These are phyloP conservation scores for Muricea muricata DNA, from an alignment of 92 coral and sea anemone species.

Conservation along the genomic window DNA sequence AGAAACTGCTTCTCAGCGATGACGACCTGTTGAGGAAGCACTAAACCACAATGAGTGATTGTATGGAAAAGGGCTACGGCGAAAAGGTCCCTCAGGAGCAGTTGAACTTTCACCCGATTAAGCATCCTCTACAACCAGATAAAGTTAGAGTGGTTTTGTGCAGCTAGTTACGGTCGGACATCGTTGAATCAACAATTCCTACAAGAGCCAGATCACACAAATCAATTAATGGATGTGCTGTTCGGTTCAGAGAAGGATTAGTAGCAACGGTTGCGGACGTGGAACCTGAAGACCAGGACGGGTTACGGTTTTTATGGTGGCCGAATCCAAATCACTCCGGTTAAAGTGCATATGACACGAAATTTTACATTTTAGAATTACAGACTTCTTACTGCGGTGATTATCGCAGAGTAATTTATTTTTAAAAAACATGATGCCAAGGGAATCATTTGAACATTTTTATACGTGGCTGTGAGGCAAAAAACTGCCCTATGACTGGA, in stretches of 20 bases:
- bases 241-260: conserved; percentile 21
- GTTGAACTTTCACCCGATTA: conserved; percentile 40
- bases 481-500: too few species aligned
- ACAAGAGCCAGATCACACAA: conserved; percentile 29
- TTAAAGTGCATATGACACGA: too few species aligned
- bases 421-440: too few species aligned
- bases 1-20: conserved; percentile 61
- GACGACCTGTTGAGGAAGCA: conserved; percentile 63
- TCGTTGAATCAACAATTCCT: conserved; percentile 49
- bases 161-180: too few species aligned
- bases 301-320: conserved; percentile 58
- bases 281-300: conserved; percentile 40
- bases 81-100: conserved; percentile 54
- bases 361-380: too few species aligned
- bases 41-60: conserved; percentile 58
- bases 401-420: too few species aligned
- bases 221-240: conserved; percentile 18
- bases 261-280: conserved; percentile 36
- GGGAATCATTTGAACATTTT: too few species aligned
- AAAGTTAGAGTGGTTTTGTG: background rate
- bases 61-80: conserved; percentile 64
- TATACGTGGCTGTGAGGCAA: too few species aligned
- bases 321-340: conserved; percentile 40
- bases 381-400: too few species aligned
- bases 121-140: conserved; percentile 68